phyloP scores from a whole-genome alignment of 2,113 vertebrate genomes.

The Phoxinus phoxinus region DNA sequence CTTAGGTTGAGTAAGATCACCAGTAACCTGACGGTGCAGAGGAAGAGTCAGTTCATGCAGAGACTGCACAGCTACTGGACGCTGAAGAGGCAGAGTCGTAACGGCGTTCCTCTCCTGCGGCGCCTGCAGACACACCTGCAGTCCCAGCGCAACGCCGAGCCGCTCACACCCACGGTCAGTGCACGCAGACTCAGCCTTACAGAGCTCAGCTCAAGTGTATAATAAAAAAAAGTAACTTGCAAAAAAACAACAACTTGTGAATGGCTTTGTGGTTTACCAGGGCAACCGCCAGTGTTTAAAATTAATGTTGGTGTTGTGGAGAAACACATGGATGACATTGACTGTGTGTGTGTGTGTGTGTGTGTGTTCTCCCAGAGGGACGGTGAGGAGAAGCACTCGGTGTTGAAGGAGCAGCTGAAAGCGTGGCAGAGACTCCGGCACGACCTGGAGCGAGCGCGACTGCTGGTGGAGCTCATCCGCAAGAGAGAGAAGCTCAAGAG shows the following conservation, averaged over 20 bases:
- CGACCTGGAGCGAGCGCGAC: constrained; percentile 93
- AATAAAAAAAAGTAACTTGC: no score
- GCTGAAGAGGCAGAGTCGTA: constrained; percentile 95
- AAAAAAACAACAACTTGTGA: no score
- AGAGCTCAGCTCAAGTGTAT: no score
- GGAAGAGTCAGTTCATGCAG: constrained; percentile 99
- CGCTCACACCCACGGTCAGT: constrained; percentile 51
- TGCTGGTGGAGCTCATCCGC: constrained; percentile 96
- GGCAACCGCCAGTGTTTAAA: no score
- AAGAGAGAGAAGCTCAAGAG: constrained; percentile 98
- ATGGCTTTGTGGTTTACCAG: no score
- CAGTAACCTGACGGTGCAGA: constrained; percentile 91
- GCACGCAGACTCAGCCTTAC: not conserved
- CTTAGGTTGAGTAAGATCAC: constrained; percentile 96
- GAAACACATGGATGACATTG: not conserved
- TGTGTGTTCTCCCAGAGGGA: constrained; percentile 84
- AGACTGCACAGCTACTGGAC: constrained; percentile 99
- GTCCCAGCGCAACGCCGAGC: constrained; percentile 93
- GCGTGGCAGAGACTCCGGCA: constrained; percentile 97
- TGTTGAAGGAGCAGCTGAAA: constrained; percentile 96
- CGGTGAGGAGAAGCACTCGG: constrained; percentile 91
- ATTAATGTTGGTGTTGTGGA: no score
- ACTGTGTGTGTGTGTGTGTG: constrained; percentile 45
- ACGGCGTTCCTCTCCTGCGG: constrained; percentile 93
- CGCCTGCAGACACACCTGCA: constrained; percentile 96